Conservation (phyloP, 1,140 invertebrate genomes). For the Lasaia peninsularis region DNA sequence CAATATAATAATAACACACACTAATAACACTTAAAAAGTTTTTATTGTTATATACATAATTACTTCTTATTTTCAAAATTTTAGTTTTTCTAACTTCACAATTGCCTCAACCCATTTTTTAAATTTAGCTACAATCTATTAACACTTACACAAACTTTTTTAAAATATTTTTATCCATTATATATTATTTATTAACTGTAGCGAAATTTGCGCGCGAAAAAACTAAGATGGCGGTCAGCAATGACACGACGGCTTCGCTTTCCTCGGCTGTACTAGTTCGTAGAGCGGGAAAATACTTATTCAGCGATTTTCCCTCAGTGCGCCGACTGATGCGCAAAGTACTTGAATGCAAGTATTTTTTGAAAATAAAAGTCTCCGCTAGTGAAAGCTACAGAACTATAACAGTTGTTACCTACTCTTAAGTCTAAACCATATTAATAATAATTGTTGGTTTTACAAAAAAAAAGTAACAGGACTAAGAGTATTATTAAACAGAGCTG, state of each 20-base stretch:
- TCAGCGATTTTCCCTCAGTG: not conserved
- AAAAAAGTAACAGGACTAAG: too few species aligned
- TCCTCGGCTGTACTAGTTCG: constrained; percentile 2
- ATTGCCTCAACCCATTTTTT: not conserved
- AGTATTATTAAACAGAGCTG: too few species aligned
- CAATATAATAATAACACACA: too few species aligned
- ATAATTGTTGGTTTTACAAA: too few species aligned
- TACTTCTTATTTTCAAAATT: too few species aligned
- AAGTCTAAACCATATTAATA: not conserved
- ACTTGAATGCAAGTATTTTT: not conserved
- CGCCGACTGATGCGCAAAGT: constrained; percentile 3
- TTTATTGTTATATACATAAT: too few species aligned
- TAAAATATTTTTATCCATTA: not conserved
- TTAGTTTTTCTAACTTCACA: too few species aligned
- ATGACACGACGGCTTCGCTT: not conserved
- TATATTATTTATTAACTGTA: not conserved
- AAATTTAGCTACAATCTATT: not conserved
- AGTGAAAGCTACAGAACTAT: not conserved
- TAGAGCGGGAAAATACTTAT: constrained; percentile 7
- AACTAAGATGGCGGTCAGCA: not conserved
- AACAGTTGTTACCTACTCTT: not conserved
- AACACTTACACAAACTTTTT: not conserved
- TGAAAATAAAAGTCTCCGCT: not conserved
- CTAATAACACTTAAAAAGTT: too few species aligned
- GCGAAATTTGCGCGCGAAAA: constrained; percentile 13